phyloP scores from a whole-genome alignment of 2,888 invertebrate genomes.

The Sinopyrophorus schimmeli region DNA sequence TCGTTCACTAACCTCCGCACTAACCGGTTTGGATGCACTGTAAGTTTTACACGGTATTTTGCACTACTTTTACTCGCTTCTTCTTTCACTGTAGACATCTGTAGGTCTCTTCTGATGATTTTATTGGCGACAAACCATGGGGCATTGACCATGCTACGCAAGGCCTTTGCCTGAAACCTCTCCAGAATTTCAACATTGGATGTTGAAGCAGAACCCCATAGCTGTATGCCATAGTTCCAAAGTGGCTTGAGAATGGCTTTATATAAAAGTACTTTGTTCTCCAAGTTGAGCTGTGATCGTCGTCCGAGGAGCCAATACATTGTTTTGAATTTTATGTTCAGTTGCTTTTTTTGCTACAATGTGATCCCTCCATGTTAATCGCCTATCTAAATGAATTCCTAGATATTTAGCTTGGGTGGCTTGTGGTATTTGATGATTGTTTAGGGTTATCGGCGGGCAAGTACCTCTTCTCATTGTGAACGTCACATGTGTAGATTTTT shows the following conservation, averaged over 20 bases:
- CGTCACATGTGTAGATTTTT: slow-evolving; percentile 29
- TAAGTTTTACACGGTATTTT: slow-evolving; percentile 4
- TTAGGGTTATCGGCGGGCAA: slow-evolving; percentile 10
- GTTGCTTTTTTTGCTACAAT: neutral
- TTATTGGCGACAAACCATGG: slow-evolving; percentile 7
- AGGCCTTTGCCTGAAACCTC: slow-evolving; percentile 3
- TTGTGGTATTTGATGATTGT: neutral
- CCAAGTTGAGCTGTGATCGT: slow-evolving; percentile 5
- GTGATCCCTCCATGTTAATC: neutral
- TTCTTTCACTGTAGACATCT: slow-evolving; percentile 9
- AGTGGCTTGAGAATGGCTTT: slow-evolving; percentile 10
- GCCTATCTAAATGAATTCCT: slow-evolving; percentile 9
- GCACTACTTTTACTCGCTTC: slow-evolving; percentile 2
- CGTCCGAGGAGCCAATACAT: slow-evolving; percentile 9
- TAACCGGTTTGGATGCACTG: slow-evolving; percentile 9
- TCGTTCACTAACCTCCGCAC: neutral
- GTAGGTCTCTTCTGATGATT: slow-evolving; percentile 7
- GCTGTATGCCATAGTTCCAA: slow-evolving; percentile 6
- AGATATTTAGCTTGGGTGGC: slow-evolving; percentile 3
- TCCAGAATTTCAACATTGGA: slow-evolving; percentile 6
- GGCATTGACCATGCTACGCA: slow-evolving; percentile 4
- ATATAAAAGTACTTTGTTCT: slow-evolving; percentile 12
- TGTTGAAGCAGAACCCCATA: slow-evolving; percentile 2
- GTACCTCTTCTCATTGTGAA: slow-evolving; percentile 24
- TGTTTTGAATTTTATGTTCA: slow-evolving; percentile 1